These are phyloP conservation scores for Enteromius trimaculatus DNA, from an alignment of 2,797 vertebrate species.

Conservation along the genomic window DNA sequence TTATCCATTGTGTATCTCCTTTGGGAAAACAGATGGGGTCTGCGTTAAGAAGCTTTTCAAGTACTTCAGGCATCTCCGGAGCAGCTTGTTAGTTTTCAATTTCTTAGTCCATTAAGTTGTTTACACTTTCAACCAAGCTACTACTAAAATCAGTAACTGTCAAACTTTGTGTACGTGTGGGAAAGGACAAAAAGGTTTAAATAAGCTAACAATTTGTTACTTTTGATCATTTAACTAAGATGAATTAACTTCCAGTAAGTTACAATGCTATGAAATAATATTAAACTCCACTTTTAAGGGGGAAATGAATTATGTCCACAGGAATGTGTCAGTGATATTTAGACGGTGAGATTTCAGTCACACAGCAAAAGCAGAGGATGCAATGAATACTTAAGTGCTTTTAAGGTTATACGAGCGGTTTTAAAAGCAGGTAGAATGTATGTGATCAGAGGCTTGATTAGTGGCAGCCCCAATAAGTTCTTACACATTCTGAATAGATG, in stretches of 20 bases:
- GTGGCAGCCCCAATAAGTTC: slow-evolving; percentile 50
- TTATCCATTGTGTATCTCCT: slow-evolving; percentile 14
- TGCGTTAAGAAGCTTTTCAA: slow-evolving; percentile 46
- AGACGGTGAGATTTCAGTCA: slow-evolving; percentile 45
- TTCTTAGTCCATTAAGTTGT: not conserved
- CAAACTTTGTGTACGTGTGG: not conserved
- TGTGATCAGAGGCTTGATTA: slow-evolving; percentile 12
- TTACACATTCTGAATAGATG: slow-evolving; percentile 59
- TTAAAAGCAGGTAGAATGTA: slow-evolving; percentile 25
- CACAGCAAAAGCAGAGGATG: slow-evolving; percentile 21
- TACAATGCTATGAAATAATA: not conserved
- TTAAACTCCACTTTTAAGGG: not conserved
- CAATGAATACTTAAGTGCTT: slow-evolving; percentile 28
- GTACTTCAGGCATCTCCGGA: slow-evolving; percentile 62
- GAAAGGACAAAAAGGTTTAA: not conserved
- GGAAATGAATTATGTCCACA: not conserved
- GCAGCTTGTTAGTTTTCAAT: slow-evolving; percentile 11
- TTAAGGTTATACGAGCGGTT: slow-evolving; percentile 39
- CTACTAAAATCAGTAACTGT: slow-evolving; percentile 4
- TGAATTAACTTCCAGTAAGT: slow-evolving; percentile 2
- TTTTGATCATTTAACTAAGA: not conserved
- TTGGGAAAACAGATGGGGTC: slow-evolving; percentile 39
- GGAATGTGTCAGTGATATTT: slow-evolving; percentile 61
- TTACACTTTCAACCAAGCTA: slow-evolving; percentile 15
- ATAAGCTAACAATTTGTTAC: not conserved